Evolutionary conservation across 1,140 invertebrate species (phyloP), one percentile per base, ranked within the genome.

Genomic region (Branchinecta lynchi): DNA sequence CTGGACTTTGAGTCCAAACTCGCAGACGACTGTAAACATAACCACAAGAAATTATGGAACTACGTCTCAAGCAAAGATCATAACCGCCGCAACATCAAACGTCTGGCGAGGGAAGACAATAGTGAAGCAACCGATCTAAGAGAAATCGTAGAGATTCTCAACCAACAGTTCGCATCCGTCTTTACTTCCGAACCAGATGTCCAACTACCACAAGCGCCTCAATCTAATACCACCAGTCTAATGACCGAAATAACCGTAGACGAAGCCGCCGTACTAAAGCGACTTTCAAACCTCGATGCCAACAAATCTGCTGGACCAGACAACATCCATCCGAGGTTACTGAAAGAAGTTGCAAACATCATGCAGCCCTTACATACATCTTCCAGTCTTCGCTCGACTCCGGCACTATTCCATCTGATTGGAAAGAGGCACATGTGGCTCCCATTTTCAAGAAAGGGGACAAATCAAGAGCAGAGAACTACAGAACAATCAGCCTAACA

Each of bases 281-380:
- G 17, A 60, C 51, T 60, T 60, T 60, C 51, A 60, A 60, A 60
- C 51, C 51, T 60, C 51, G 51, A 60, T 60, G 51, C 51, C 51
- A 60, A 60, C 51, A 3, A 60, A 60, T 60, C 12, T 60, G 51
- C 51, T 60, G 51, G 51, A 6, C 51, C 6, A 60, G 51, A 60
- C 51, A 60, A 60, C 51, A 6, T 60, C n/a, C n/a, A n/a, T n/a
- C n/a, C n/a, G n/a, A n/a, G n/a, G n/a, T n/a, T 60, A 60, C 17
- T 60, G 51, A 60, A 60, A 60, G 51, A 20, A 60, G 51, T 60
- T 60, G 51, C 17, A 60, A 60, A 6, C 51, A 60, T 60, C 51
- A 60, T 60, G 51, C 2, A 60, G 2, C 12, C 51, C 51, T 12
- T 60, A 60, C 2, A 60, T 3, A 60, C 51, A 3, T 60, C 51